Base-by-base conservation (phyloP, 1,140 invertebrate genomes). In the Neodiprion lecontei region DNA sequence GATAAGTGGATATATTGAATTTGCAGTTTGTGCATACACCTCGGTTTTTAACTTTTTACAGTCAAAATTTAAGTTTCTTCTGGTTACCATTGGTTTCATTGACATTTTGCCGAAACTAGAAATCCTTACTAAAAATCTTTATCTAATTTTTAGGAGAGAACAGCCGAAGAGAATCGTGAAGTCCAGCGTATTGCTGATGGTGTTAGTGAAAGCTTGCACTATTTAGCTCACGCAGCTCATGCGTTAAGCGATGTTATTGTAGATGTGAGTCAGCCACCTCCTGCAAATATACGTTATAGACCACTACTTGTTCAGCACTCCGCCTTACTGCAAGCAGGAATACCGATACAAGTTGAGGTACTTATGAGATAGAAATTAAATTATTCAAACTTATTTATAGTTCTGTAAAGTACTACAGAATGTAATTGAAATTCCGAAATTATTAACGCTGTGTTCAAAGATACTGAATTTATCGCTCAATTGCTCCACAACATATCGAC, bases 201-300 rank as follows among this genome's bases (percentile, higher is more conserved):
- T 14, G 93, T 96, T 1, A 94, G 93, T 0, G 93, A 95, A 84
- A 89, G 94, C 28, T 89, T 97, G 76, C 97, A 98, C 83, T 93
- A 92, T 72, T 88, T 98, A 72, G 92, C 95, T 8, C 97, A 98
- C 83, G 93, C 94, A 28, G 95, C 95, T 84, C 97, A 98, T 85
- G 92, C 94, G 5, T 88, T 97, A 10, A 97, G 96, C 82, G 97
- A 98, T 81, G 90, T 97, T 48, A 93, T 93, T 84, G 90, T 96
- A 61, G 92, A 95, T 77, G 90, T 95, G 48, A 88, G 89, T 40
- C 89, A 91, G 76, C 85, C 91, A 9, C 92, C 94, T 12, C 95
- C 94, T 1, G 88, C 95, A 75, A 89, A 91, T 75, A 87, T 97
- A 28, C 88, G 92, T 69, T 95, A 93, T 79, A 89, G 92, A 53